phyloP scores from a whole-genome alignment of 1,140 invertebrate species.

The Drosophila triauraria region DNA sequence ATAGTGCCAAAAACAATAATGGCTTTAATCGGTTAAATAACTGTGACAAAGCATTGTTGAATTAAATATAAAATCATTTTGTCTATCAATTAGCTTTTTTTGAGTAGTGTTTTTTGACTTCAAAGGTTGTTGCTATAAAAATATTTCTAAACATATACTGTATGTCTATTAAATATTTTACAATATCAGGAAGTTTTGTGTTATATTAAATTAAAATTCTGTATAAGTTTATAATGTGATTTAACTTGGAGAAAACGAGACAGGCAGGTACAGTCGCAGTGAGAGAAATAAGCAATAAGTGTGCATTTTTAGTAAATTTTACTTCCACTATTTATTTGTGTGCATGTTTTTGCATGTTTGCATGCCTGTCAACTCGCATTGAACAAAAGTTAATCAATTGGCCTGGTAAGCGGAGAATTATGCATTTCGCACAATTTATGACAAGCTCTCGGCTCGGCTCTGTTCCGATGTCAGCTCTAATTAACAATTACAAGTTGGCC shows the following conservation, averaged over 20 bases:
- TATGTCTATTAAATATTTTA: neutral
- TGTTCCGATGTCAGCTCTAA: conserved; percentile 35
- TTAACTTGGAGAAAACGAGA: neutral
- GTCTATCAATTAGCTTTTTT: neutral
- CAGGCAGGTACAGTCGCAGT: neutral
- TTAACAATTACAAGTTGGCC: conserved; percentile 41
- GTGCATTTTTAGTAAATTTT: neutral
- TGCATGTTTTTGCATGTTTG: conserved; percentile 1
- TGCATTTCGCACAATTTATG: conserved; percentile 21
- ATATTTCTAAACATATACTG: no score
- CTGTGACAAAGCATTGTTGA: neutral
- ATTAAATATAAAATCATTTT: conserved; percentile 5
- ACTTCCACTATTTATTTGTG: no score
- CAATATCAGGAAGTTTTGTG: neutral
- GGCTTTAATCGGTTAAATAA: conserved; percentile 7
- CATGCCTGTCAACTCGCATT: conserved; percentile 13
- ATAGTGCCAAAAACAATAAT: conserved; percentile 55
- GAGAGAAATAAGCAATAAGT: conserved; percentile 3
- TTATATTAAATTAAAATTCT: neutral
- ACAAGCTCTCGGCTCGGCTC: conserved; percentile 1
- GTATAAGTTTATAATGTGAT: neutral
- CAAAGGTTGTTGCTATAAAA: no score
- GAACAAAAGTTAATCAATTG: conserved; percentile 33
- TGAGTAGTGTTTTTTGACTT: neutral
- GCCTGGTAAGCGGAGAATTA: conserved; percentile 22